Percentiles rank a stretch among this genome's conserved stretches.
Evolutionary conservation across 2,797 vertebrate genomes (phyloP).

Genomic region (Gymnothorax javanicus): DNA sequence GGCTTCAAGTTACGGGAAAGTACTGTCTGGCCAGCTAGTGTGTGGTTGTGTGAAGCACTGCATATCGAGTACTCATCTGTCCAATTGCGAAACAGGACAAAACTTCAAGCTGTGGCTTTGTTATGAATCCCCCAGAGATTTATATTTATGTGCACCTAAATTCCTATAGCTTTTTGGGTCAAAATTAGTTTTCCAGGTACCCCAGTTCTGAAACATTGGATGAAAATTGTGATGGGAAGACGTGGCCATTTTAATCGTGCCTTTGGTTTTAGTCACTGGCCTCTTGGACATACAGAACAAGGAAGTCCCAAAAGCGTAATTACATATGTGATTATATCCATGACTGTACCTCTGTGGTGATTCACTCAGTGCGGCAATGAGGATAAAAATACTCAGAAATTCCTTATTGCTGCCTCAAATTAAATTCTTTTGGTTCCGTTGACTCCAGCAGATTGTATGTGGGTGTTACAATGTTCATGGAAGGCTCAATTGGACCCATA

Average conservation of each 20-base stretch:
- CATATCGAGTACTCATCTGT: too few species aligned
- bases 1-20: too few species aligned
- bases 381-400: neutral
- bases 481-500: neutral
- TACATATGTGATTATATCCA: neutral
- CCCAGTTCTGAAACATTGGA: neutral
- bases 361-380: neutral
- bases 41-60: too few species aligned
- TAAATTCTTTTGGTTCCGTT: neutral
- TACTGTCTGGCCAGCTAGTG: too few species aligned
- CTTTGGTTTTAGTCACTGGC: neutral
- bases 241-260: neutral
- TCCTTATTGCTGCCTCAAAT: neutral
- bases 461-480: neutral
- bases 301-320: neutral
- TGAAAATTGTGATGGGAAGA: neutral
- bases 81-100: too few species aligned
- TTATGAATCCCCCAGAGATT: neutral
- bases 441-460: neutral
- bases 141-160: neutral
- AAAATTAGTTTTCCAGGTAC: neutral
- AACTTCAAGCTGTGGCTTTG: too few species aligned
- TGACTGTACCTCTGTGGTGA: neutral
- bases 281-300: neutral
- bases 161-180: neutral